Evolutionary conservation across 2,888 invertebrate genomes (phyloP).

Genomic region (Hemaris fuciformis): DNA sequence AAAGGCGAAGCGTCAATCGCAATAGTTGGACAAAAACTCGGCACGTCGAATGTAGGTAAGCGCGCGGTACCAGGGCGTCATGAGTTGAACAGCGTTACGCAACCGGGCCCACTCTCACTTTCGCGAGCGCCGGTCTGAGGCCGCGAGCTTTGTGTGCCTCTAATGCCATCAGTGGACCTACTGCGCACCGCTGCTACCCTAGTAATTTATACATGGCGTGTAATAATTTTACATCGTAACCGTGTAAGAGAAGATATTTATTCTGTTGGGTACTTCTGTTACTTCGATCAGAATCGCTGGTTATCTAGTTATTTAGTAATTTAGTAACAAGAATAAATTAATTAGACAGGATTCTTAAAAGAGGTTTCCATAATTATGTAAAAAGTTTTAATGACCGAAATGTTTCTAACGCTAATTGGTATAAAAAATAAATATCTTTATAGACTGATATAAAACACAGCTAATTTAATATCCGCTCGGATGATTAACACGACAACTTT

Average conservation of each 20-base stretch:
- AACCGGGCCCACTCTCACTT: slow-evolving; percentile 75
- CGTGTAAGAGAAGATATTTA: neutral
- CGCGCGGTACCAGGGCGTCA: slow-evolving; percentile 60
- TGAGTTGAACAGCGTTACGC: slow-evolving; percentile 63
- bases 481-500: no score
- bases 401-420: no score
- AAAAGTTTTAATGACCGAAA: no score
- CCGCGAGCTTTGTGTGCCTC: slow-evolving; percentile 52
- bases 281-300: neutral
- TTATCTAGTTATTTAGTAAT: neutral
- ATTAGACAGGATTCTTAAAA: no score
- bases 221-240: neutral
- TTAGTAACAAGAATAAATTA: no score
- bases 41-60: slow-evolving; percentile 35
- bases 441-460: no score
- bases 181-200: slow-evolving; percentile 48
- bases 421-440: no score
- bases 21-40: slow-evolving; percentile 9
- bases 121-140: slow-evolving; percentile 56
- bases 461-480: no score
- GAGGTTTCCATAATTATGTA: no score
- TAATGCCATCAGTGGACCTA: slow-evolving; percentile 57
- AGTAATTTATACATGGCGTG: slow-evolving; percentile 35
- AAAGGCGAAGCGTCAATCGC: slow-evolving; percentile 6
- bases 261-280: no score